Conservation (phyloP, 2,113 vertebrate species). For the Egretta garzetta region DNA sequence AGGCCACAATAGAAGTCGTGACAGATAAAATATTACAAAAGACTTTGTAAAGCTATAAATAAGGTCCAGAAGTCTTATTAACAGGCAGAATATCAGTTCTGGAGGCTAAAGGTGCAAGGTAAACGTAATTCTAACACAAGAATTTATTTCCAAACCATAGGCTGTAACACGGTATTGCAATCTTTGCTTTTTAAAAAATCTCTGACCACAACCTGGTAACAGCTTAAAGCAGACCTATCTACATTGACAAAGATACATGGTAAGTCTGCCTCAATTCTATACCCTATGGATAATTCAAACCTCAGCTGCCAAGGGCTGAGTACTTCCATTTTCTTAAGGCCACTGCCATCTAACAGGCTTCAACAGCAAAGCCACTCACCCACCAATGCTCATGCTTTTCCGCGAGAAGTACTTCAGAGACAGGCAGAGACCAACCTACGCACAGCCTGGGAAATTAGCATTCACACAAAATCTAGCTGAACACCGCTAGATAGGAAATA, state of each 20-base stretch:
- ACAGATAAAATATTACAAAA: neutral
- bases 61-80: neutral
- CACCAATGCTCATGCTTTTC: neutral
- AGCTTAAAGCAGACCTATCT: neutral
- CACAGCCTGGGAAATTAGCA: neutral
- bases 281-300: neutral
- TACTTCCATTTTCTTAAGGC: neutral
- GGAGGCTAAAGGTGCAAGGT: neutral
- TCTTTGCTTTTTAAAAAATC: neutral
- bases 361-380: neutral
- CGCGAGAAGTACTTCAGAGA: neutral
- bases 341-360: constrained; percentile 22
- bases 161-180: neutral
- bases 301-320: neutral
- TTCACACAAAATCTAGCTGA: neutral
- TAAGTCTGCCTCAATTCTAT: neutral
- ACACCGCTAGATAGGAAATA: neutral
- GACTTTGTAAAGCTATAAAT: neutral
- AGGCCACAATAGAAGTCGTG: accelerated
- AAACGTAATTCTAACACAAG: neutral
- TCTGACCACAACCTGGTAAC: neutral
- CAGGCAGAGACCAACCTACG: constrained; percentile 17
- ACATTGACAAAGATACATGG: neutral
- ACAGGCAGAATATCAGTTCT: neutral
- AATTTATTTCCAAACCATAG: neutral